Conservation (phyloP, 2,888 invertebrate genomes). For the Tipula vernalis region DNA sequence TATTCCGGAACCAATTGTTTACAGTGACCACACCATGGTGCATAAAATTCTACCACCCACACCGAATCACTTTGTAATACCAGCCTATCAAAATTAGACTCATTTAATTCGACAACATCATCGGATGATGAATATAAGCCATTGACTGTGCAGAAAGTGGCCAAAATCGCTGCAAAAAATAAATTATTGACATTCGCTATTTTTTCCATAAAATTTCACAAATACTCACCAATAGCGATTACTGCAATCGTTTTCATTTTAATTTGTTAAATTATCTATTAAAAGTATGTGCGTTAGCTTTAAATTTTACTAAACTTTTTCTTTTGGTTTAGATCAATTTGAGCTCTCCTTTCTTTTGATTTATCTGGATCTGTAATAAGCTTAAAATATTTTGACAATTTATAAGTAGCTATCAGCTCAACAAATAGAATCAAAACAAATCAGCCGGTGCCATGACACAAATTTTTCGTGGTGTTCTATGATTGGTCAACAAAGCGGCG, state of each 20-base stretch:
- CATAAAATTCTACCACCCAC: conserved; percentile 88
- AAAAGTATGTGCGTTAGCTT: neutral
- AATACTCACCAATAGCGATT: neutral
- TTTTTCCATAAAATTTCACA: neutral
- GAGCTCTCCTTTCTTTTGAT: neutral
- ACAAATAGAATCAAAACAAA: conserved; percentile 6
- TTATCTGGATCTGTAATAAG: neutral
- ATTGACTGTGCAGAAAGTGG: conserved; percentile 16
- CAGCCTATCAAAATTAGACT: conserved; percentile 71
- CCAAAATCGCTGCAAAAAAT: neutral
- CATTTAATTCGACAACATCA: conserved; percentile 76
- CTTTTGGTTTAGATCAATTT: neutral
- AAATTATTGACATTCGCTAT: neutral
- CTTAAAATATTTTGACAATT: neutral
- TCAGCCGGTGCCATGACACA: conserved; percentile 10
- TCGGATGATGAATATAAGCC: conserved; percentile 55
- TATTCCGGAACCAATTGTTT: conserved; percentile 85
- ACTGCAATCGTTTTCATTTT: neutral
- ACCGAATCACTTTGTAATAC: conserved; percentile 74
- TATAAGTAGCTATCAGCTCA: neutral
- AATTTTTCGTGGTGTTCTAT: conserved; percentile 12
- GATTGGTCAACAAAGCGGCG: conserved; percentile 12
- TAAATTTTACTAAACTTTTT: neutral
- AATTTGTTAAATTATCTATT: neutral
- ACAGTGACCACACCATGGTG: conserved; percentile 94